phyloP scores from a whole-genome alignment of 2,888 invertebrate genomes.

The Rotaria magnacalcarata region DNA sequence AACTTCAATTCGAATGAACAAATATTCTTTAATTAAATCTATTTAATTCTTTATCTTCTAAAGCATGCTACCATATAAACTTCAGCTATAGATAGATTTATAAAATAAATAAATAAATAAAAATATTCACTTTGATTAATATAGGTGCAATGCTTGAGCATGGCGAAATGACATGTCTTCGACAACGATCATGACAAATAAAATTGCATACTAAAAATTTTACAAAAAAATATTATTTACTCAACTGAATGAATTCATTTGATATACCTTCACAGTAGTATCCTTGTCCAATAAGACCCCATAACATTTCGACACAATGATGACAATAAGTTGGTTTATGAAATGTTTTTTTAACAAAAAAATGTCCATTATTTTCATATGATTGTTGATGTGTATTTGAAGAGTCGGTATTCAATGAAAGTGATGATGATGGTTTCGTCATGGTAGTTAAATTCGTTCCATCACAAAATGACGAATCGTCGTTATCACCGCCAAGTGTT shows the following conservation, averaged over 20 bases:
- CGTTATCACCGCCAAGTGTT: not conserved
- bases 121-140: constrained; percentile 77
- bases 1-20: too few relatives aligned
- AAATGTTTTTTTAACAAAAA: constrained; percentile 99
- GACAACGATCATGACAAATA: constrained; percentile 98
- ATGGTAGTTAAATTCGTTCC: not conserved
- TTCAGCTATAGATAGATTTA: too few relatives aligned
- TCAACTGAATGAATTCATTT: too few relatives aligned
- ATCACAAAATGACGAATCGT: not conserved
- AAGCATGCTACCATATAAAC: too few relatives aligned
- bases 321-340: constrained; percentile 99
- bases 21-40: too few relatives aligned
- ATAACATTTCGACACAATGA: constrained; percentile 98
- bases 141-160: constrained; percentile 98
- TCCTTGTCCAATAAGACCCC: constrained; percentile 99
- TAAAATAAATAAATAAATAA: too few relatives aligned
- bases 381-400: not conserved
- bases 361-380: constrained; percentile 69
- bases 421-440: not conserved
- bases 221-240: too few relatives aligned
- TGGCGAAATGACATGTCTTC: constrained; percentile 94
- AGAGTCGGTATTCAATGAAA: not conserved
- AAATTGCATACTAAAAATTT: constrained; percentile 94
- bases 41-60: too few relatives aligned
- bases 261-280: constrained; percentile 92